Conservation (phyloP, 2,113 vertebrate species). For the Gavia stellata region DNA sequence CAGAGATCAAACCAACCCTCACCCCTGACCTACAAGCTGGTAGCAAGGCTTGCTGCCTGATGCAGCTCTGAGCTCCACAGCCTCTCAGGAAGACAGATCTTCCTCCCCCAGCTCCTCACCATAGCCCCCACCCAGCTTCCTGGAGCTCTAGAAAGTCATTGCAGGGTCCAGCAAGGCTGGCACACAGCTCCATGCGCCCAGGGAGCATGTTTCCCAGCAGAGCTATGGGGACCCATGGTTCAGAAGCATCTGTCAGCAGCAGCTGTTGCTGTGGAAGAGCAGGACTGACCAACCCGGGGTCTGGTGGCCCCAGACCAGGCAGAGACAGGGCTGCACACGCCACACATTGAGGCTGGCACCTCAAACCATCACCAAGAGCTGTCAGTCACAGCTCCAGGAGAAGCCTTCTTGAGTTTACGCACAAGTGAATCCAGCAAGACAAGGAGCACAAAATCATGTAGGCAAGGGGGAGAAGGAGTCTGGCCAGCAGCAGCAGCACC, state of each 20-base stretch:
- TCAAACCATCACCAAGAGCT: background rate
- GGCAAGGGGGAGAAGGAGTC: background rate
- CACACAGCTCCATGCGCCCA: background rate
- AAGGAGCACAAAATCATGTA: background rate
- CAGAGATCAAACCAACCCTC: background rate
- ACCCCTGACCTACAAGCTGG: background rate
- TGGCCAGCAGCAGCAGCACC: background rate
- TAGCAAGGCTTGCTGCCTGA: background rate
- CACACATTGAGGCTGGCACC: background rate
- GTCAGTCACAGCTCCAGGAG: background rate
- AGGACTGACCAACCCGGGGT: background rate
- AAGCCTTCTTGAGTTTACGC: background rate
- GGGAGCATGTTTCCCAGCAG: background rate
- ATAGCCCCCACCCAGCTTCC: background rate
- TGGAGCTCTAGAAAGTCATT: background rate
- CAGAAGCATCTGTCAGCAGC: background rate
- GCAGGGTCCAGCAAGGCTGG: background rate
- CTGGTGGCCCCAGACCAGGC: background rate
- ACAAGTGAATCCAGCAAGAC: background rate
- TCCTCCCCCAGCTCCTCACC: background rate
- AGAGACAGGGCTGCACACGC: background rate
- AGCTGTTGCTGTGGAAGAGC: background rate
- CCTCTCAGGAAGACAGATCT: background rate
- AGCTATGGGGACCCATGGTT: background rate
- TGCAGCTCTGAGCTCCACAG: background rate